Percentiles rank a stretch among this genome's conserved stretches.
Conservation (phyloP, 1,140 invertebrate genomes). For the Olivierus martensii region DNA sequence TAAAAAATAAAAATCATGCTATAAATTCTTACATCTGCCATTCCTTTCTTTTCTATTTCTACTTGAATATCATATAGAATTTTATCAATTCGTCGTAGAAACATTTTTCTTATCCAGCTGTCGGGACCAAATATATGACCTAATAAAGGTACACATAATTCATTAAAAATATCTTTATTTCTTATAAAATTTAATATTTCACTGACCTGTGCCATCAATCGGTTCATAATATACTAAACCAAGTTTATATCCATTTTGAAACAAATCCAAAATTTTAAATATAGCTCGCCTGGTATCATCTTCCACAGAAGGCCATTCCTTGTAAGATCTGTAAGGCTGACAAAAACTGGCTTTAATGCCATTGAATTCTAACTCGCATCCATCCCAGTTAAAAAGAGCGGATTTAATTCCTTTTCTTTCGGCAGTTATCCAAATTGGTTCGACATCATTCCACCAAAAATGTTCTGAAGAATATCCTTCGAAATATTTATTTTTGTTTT, state of each 20-base stretch:
- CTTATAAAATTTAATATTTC: no score
- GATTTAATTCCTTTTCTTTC: conserved; percentile 22
- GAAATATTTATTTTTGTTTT: conserved; percentile 19
- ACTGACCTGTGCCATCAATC: conserved; percentile 8
- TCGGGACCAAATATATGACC: conserved; percentile 29
- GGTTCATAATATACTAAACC: conserved; percentile 13
- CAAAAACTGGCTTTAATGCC: conserved; percentile 22
- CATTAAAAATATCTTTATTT: no score
- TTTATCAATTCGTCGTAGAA: conserved; percentile 25
- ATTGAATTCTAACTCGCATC: conserved; percentile 26
- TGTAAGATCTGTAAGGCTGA: conserved; percentile 1
- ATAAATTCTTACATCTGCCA: conserved; percentile 21
- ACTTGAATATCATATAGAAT: conserved; percentile 23
- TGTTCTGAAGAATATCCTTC: conserved; percentile 19
- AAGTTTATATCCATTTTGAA: conserved; percentile 4
- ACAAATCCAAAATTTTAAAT: conserved; percentile 1
- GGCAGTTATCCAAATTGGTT: conserved; percentile 27
- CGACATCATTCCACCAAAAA: conserved; percentile 26
- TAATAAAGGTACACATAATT: not conserved
- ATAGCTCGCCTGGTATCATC: conserved; percentile 11
- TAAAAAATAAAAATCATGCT: not conserved
- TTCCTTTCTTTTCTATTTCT: conserved; percentile 18
- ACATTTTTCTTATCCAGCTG: conserved; percentile 20
- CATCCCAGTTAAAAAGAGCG: conserved; percentile 26
- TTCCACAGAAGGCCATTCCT: not conserved